Conservation (phyloP, 2,888 invertebrate genomes). For the Diadegma fenestrale region DNA sequence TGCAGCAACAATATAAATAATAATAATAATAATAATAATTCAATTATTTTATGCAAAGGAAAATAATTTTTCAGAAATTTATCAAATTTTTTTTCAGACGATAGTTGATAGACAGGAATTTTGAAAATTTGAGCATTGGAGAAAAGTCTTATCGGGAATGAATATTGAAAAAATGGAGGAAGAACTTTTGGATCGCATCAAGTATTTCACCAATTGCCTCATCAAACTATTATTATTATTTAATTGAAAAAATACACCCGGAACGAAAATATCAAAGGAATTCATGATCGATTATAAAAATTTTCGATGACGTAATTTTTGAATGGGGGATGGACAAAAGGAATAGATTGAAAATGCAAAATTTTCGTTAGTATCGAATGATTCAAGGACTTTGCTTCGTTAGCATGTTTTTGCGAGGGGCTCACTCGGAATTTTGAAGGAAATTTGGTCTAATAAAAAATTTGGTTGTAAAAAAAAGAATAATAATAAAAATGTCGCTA, state of each 20-base stretch:
- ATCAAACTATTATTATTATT: background rate
- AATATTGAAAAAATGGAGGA: conserved; percentile 37
- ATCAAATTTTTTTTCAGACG: conserved; percentile 23
- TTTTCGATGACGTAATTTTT: background rate
- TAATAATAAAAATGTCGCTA: background rate
- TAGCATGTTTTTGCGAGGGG: conserved; percentile 16
- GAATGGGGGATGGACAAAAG: background rate
- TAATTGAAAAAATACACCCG: background rate
- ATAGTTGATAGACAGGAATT: conserved; percentile 31
- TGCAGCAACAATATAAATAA: conserved; percentile 50
- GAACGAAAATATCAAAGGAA: background rate
- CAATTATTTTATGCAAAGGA: background rate
- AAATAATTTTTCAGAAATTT: conserved; percentile 16
- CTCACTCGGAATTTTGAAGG: conserved; percentile 1
- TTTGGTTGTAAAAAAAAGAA: background rate
- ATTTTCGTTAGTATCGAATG: background rate
- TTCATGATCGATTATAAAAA: background rate
- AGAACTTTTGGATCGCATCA: background rate
- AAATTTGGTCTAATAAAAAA: conserved; percentile 12
- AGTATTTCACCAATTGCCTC: conserved; percentile 17
- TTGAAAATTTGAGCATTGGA: conserved; percentile 34
- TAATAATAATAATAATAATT: background rate
- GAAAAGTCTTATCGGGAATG: conserved; percentile 7
- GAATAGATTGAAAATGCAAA: background rate
- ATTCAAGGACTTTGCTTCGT: background rate